phyloP scores from a whole-genome alignment of 2,113 vertebrate genomes.

The Gymnarchus niloticus region DNA sequence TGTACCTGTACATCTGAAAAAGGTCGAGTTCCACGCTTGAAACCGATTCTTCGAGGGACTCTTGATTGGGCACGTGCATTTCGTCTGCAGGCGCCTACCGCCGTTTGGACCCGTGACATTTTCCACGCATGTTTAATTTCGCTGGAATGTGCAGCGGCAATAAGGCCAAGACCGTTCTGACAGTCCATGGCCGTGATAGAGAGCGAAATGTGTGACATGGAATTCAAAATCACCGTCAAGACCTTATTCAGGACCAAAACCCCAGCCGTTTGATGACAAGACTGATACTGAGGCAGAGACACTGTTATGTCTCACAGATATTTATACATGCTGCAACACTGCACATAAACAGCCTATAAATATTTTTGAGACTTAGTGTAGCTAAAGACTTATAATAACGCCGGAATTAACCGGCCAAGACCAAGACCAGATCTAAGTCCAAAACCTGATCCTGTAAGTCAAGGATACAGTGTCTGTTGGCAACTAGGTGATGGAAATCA shows the following conservation, averaged over 20 bases:
- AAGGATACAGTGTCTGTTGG: background rate
- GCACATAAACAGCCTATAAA: slow-evolving; percentile 14
- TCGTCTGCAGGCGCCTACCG: background rate
- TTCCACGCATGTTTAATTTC: background rate
- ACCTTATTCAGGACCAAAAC: too few species aligned
- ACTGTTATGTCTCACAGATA: background rate
- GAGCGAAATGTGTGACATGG: background rate
- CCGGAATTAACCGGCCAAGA: background rate
- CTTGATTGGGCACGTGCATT: background rate
- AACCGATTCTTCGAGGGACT: background rate
- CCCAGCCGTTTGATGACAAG: background rate
- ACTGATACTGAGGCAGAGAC: background rate
- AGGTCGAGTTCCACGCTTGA: background rate
- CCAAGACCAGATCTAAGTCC: background rate
- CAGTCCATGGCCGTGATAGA: background rate
- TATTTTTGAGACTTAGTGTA: background rate
- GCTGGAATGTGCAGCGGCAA: background rate
- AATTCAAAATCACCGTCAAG: background rate
- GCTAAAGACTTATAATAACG: slow-evolving; percentile 9
- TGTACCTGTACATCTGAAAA: background rate
- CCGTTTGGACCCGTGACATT: background rate
- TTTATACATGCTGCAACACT: slow-evolving; percentile 2
- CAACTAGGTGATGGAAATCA: background rate
- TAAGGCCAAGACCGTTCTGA: background rate
- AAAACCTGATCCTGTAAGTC: slow-evolving; percentile 9